Evolutionary conservation across 2,113 vertebrate genomes (phyloP).

Genomic region (Seriola dumerili): DNA sequence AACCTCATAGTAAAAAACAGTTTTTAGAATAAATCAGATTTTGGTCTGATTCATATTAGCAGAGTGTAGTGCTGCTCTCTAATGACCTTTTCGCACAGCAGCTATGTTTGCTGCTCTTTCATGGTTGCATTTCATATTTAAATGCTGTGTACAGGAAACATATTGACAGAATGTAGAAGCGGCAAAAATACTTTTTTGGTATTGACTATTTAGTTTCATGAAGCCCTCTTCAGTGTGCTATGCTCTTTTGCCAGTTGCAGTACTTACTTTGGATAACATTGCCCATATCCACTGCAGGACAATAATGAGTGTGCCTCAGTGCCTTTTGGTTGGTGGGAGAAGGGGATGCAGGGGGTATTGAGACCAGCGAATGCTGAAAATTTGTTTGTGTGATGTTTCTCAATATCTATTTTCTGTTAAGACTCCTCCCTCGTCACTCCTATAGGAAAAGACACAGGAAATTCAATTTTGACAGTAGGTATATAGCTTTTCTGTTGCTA

Average conservation of each 20-base stretch:
- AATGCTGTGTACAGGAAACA: background rate
- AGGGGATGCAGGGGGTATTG: background rate
- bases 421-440: slow-evolving; percentile 31
- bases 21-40: background rate
- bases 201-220: slow-evolving; percentile 13
- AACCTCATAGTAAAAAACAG: background rate
- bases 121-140: background rate
- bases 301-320: slow-evolving; percentile 15
- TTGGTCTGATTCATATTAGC: background rate
- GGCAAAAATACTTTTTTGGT: background rate
- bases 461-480: slow-evolving; percentile 66
- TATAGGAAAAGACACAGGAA: slow-evolving; percentile 63
- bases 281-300: slow-evolving; percentile 4
- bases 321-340: background rate
- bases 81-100: background rate
- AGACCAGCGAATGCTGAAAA: slow-evolving; percentile 4
- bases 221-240: slow-evolving; percentile 1
- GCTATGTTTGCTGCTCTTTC: background rate
- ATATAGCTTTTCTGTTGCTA: slow-evolving; percentile 74
- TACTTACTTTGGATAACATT: background rate
- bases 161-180: background rate
- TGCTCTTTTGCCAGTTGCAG: slow-evolving; percentile 21
- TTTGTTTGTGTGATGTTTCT: slow-evolving; percentile 41
- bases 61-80: background rate
- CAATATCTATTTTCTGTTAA: slow-evolving; percentile 37